Evolutionary conservation across 2,797 vertebrate species (phyloP), one percentile per base, ranked within the genome.

Genomic region (Fundulus diaphanus): DNA sequence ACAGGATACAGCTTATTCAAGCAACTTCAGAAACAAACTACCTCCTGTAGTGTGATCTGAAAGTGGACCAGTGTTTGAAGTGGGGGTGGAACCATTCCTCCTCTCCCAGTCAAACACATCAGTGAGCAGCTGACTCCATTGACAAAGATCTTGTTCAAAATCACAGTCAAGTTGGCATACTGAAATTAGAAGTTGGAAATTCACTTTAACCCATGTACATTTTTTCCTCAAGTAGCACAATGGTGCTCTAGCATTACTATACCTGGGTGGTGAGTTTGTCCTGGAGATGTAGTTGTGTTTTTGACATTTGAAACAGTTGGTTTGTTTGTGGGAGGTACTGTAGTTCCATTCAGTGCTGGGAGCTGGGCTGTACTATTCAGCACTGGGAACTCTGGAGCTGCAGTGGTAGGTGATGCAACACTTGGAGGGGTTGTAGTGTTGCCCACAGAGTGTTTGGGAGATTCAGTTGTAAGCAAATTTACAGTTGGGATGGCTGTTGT

Each of bases 81-180:
- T 91, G 7, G 90, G 86, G 24, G 93, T 93, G 72, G 90, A 80
- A 66, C 92, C 93, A 37, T 48, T 86, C 7, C 85, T 77, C 68
- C 92, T 86, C 24, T 87, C 94, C 93, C 94, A 95, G 27, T 95
- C 92, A 89, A 94, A 93, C 49, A 69, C 90, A 48, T 94, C 93
- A 3, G 91, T 70, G 1, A 76, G 12, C 59, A 88, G 12, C 67
- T 95, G 92, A 70, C 27, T 89, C 94, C 94, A 95, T 16, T 81
- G 66, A 83, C 93, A 95, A 12, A 93, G 67, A 66, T 89, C 82
- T 2, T 65, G 68, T 22, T 93, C 93, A 88, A 94, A 94, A 80
- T 91, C 74, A 81, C 94, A 95, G 79, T 89, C 40, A 12, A 94
- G 20, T 2, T 74, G 68, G 67, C 92, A 92, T 1, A 54, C 93